These are phyloP conservation scores for Takifugu ocellatus DNA, from an alignment of 2,797 vertebrate genomes.

Conservation along the genomic window DNA sequence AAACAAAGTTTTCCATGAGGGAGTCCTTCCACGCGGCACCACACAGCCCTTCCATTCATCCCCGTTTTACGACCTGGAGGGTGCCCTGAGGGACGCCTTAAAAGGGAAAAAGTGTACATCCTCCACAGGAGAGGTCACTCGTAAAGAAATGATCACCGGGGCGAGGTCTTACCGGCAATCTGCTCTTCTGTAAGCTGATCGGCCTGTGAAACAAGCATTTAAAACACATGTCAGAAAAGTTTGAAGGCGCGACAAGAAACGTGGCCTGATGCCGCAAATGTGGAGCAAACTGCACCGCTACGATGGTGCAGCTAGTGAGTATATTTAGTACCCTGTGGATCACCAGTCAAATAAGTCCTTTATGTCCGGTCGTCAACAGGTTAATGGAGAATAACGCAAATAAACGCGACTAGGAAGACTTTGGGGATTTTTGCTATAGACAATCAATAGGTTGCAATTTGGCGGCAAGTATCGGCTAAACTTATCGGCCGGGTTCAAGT, in stretches of 20 bases:
- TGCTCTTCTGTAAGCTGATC: slow-evolving; percentile 99
- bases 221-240: not conserved
- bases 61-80: slow-evolving; percentile 59
- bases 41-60: slow-evolving; percentile 68
- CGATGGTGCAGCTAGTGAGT: no score
- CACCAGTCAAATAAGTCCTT: no score
- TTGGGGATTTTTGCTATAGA: not conserved
- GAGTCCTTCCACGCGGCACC: slow-evolving; percentile 46
- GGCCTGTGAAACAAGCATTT: slow-evolving; percentile 78
- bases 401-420: no score
- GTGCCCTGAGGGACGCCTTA: slow-evolving; percentile 69
- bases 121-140: slow-evolving; percentile 53
- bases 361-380: no score
- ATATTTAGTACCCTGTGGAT: no score
- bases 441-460: slow-evolving; percentile 45
- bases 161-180: slow-evolving; percentile 93
- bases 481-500: slow-evolving; percentile 10
- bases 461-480: slow-evolving; percentile 56
- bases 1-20: slow-evolving; percentile 63
- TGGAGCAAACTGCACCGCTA: no score
- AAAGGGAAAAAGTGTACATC: slow-evolving; percentile 79
- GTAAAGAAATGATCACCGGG: slow-evolving; percentile 43
- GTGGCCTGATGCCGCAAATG: no score
- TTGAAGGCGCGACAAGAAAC: no score
- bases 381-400: no score